A percentile compares a stretch with the other conserved stretches of the same genome.
These are phyloP conservation scores for Conchocele bisecta DNA, from an alignment of 2,888 invertebrate genomes.

Conservation along the genomic window DNA sequence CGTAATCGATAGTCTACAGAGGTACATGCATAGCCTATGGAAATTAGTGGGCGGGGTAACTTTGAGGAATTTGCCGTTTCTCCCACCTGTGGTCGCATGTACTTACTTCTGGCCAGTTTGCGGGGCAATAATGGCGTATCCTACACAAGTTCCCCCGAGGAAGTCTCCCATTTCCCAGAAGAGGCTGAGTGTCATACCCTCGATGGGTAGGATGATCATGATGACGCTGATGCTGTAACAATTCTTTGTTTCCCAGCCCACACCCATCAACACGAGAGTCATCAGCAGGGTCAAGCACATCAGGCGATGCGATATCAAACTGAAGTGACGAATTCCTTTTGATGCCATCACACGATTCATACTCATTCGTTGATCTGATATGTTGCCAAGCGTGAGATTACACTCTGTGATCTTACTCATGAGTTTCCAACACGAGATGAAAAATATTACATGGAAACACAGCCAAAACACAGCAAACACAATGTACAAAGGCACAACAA, in stretches of 20 bases:
- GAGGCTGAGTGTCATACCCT: constrained; percentile 76
- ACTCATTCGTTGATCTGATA: constrained; percentile 68
- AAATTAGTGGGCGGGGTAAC: too few species aligned
- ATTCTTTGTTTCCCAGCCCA: constrained; percentile 80
- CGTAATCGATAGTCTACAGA: too few species aligned
- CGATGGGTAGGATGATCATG: constrained; percentile 77
- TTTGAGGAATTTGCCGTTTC: too few species aligned
- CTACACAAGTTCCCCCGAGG: constrained; percentile 82
- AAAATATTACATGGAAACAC: constrained; percentile 76
- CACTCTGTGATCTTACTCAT: constrained; percentile 79
- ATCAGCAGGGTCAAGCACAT: constrained; percentile 74
- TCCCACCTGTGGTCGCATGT: too few species aligned
- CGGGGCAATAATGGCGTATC: constrained; percentile 82
- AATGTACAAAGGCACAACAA: constrained; percentile 81
- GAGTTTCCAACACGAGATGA: constrained; percentile 79
- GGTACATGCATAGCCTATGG: too few species aligned
- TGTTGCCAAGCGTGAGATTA: constrained; percentile 63
- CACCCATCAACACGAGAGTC: constrained; percentile 72
- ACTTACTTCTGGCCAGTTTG: constrained; percentile 75
- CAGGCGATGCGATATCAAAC: constrained; percentile 79
- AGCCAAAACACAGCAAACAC: constrained; percentile 77
- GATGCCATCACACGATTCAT: constrained; percentile 80
- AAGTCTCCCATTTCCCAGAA: constrained; percentile 79
- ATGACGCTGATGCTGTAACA: constrained; percentile 74
- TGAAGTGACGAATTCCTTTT: constrained; percentile 81